Evolutionary conservation across 2,888 invertebrate species (phyloP).

Genomic region (Lochmaea capreae): DNA sequence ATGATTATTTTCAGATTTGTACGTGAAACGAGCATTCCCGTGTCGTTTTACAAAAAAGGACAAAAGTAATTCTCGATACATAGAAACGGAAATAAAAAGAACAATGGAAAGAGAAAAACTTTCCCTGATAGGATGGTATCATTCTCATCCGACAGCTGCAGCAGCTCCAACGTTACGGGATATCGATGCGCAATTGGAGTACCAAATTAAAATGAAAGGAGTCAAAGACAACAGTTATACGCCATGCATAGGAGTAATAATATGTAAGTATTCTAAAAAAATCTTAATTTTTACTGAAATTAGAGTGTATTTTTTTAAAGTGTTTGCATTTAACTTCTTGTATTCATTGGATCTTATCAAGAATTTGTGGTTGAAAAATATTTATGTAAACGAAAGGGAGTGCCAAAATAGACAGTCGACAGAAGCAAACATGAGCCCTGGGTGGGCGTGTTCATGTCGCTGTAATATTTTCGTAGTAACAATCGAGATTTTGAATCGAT

Average conservation of each 20-base stretch:
- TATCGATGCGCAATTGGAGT: conserved; percentile 92
- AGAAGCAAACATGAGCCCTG: too few relatives aligned
- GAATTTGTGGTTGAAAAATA: too few relatives aligned
- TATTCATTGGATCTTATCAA: too few relatives aligned
- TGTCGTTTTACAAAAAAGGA: conserved; percentile 86
- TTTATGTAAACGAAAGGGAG: too few relatives aligned
- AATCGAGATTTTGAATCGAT: too few relatives aligned
- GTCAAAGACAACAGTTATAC: conserved; percentile 91
- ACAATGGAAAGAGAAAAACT: conserved; percentile 85
- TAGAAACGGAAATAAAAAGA: conserved; percentile 85
- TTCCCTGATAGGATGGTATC: conserved; percentile 93
- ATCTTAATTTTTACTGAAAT: too few relatives aligned
- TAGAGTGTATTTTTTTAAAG: too few relatives aligned
- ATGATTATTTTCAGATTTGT: conserved; percentile 74
- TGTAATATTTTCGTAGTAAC: too few relatives aligned
- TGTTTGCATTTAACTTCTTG: too few relatives aligned
- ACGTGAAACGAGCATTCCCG: conserved; percentile 90
- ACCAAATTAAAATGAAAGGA: conserved; percentile 95
- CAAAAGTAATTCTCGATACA: conserved; percentile 78
- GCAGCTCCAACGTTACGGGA: conserved; percentile 90
- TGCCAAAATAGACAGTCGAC: too few relatives aligned
- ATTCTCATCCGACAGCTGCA: conserved; percentile 90
- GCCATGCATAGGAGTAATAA: conserved; percentile 92
- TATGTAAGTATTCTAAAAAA: conserved; percentile 82
- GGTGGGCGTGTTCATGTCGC: too few relatives aligned